Conservation (phyloP, 2,797 vertebrate species). For the Octomys mimax region DNA sequence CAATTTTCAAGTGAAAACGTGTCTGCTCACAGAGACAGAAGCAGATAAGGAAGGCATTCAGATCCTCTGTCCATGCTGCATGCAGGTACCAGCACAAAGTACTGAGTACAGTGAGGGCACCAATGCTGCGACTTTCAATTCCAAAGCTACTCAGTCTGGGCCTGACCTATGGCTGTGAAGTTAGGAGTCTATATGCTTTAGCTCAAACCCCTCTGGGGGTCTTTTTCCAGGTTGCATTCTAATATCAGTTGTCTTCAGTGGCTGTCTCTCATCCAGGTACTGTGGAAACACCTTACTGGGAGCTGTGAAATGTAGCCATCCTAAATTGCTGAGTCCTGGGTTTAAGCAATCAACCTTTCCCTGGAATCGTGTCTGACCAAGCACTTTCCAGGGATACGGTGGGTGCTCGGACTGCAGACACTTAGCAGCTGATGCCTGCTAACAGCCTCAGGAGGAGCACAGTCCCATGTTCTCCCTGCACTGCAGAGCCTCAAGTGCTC, state of each 20-base stretch:
- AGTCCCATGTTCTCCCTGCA: background rate
- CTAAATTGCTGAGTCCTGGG: background rate
- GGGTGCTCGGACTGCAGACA: background rate
- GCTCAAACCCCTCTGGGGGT: background rate
- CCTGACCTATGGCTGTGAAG: background rate
- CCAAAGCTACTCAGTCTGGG: background rate
- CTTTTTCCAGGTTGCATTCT: background rate
- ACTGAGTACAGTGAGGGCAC: background rate
- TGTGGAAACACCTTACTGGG: background rate
- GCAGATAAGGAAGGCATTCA: background rate
- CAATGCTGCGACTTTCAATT: background rate
- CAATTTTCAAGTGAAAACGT: background rate
- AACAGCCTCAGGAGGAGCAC: background rate
- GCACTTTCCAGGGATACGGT: background rate
- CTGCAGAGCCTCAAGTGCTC: background rate
- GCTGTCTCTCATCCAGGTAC: background rate
- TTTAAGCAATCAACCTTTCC: background rate
- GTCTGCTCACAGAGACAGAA: background rate
- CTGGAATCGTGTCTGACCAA: background rate
- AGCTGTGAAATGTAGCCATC: background rate
- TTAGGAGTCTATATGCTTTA: background rate
- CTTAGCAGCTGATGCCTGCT: background rate
- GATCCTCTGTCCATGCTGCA: background rate
- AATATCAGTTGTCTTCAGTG: background rate
- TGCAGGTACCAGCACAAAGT: background rate